These are phyloP conservation scores for Scyliorhinus canicula DNA, from an alignment of 2,797 vertebrate genomes.

Conservation along the genomic window DNA sequence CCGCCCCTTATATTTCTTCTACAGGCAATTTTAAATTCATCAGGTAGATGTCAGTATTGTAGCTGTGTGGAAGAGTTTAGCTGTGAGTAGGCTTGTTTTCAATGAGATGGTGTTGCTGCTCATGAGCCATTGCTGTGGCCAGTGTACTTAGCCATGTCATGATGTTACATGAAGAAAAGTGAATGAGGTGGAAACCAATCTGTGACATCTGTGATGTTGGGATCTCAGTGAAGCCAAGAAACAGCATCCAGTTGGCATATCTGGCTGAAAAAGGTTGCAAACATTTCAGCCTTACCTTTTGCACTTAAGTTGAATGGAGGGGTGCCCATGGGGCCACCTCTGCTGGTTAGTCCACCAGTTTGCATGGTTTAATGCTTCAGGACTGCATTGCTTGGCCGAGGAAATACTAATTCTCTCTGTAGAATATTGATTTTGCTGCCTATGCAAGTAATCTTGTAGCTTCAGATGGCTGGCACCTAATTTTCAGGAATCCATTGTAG, in stretches of 20 bases:
- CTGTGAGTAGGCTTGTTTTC: not conserved
- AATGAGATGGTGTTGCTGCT: not conserved
- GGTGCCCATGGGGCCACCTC: not conserved
- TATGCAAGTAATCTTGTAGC: not conserved
- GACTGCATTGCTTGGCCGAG: not conserved
- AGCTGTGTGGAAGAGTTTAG: not conserved
- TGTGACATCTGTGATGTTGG: not conserved
- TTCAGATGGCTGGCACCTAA: not conserved
- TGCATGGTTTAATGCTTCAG: not conserved
- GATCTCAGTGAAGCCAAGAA: not conserved
- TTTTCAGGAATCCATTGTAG: not conserved
- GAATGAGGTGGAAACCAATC: not conserved
- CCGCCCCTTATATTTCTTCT: no score
- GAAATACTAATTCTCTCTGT: not conserved
- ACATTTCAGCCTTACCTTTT: not conserved
- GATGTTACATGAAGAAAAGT: not conserved
- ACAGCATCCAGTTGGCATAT: not conserved
- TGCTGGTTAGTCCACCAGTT: not conserved
- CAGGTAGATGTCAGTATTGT: not conserved
- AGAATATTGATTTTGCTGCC: not conserved
- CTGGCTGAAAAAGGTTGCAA: not conserved
- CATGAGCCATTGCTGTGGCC: no score
- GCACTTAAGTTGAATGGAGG: not conserved
- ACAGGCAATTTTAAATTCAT: not conserved
- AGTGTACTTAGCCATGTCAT: not conserved